Percentiles rank a stretch among this genome's conserved stretches.
phyloP scores from a whole-genome alignment of 2,888 invertebrate species.

The Pecten maximus region DNA sequence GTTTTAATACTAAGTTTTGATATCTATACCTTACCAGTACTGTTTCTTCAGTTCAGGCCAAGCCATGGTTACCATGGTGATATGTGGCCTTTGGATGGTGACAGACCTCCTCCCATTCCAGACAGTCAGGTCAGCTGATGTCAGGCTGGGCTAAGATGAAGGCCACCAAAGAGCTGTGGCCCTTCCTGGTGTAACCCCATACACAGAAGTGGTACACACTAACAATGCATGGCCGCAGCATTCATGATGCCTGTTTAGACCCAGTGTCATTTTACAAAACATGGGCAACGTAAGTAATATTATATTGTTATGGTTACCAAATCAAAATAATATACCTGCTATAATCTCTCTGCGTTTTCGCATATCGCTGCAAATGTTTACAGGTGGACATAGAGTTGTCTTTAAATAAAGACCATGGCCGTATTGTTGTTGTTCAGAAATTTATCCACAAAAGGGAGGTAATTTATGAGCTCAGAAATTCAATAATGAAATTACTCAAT shows the following conservation, averaged over 20 bases:
- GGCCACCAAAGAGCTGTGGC: conserved; percentile 9
- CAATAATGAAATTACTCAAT: too few relatives aligned
- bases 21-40: background rate
- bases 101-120: background rate
- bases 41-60: background rate
- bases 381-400: too few relatives aligned
- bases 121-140: background rate
- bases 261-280: conserved; percentile 57
- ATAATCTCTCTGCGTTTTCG: too few relatives aligned
- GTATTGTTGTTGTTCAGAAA: too few relatives aligned
- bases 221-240: conserved; percentile 68
- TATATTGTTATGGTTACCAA: too few relatives aligned
- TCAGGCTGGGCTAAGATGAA: conserved; percentile 25
- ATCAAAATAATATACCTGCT: too few relatives aligned
- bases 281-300: conserved; percentile 64
- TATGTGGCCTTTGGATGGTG: background rate
- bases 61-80: conserved; percentile 2
- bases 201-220: background rate
- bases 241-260: conserved; percentile 64
- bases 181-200: background rate
- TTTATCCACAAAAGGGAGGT: too few relatives aligned
- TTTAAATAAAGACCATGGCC: too few relatives aligned
- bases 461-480: too few relatives aligned
- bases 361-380: too few relatives aligned
- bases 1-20: background rate